Evolutionary conservation across 2,113 vertebrate genomes (phyloP).

Genomic region (Brienomyrus longianalis): DNA sequence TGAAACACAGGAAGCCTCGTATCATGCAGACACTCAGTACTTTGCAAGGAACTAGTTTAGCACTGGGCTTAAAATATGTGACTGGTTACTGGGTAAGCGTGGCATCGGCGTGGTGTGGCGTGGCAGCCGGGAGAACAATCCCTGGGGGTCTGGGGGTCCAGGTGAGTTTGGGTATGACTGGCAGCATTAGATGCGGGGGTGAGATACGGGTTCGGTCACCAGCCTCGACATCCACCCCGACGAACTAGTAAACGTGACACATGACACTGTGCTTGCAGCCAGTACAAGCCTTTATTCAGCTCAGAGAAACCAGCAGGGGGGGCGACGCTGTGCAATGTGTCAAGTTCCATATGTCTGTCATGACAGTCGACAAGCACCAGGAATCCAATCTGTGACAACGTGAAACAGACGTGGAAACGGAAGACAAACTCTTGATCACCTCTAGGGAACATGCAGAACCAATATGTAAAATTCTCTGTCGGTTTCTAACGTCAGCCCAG

Average conservation of each 20-base stretch:
- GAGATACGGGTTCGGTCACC: not conserved
- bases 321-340: not conserved
- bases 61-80: not conserved
- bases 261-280: not conserved
- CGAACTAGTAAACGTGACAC: not conserved
- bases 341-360: not conserved
- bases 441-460: not conserved
- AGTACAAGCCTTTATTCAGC: not conserved
- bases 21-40: not conserved
- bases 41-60: not conserved
- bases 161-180: not conserved
- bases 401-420: not conserved
- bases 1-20: not conserved
- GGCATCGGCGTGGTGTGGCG: not conserved
- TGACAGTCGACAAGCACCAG: not conserved
- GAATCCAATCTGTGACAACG: not conserved
- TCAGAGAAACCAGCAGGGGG: not conserved
- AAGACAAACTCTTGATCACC: not conserved
- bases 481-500: not conserved
- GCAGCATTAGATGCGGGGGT: not conserved
- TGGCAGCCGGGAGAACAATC: not conserved
- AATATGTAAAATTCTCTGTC: not conserved
- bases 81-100: not conserved
- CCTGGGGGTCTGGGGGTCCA: not conserved
- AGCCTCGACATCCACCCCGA: not conserved